Evolutionary conservation across 2,113 vertebrate genomes (phyloP).

Genomic region (Raja brachyura): DNA sequence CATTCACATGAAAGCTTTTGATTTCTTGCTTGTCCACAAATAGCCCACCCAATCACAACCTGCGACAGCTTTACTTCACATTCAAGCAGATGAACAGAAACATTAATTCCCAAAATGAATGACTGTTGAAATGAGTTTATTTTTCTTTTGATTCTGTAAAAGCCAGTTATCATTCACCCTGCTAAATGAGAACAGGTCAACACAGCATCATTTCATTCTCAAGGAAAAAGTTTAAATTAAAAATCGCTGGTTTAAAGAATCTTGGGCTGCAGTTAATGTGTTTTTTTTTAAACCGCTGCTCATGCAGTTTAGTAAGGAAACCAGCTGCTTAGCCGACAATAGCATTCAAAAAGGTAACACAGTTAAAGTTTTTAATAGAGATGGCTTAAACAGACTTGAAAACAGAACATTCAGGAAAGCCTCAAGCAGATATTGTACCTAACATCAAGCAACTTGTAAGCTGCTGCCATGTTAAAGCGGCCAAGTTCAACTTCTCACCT

Average conservation of each 20-base stretch:
- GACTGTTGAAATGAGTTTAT: conserved; percentile 66
- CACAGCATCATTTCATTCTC: conserved; percentile 29
- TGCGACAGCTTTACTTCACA: conserved; percentile 27
- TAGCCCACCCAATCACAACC: conserved; percentile 1
- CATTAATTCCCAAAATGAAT: conserved; percentile 66
- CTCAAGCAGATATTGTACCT: neutral
- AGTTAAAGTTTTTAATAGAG: conserved; percentile 1
- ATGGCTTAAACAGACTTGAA: conserved; percentile 24
- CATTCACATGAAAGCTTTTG: conserved; percentile 62
- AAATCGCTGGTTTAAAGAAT: neutral
- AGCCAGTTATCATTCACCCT: conserved; percentile 27
- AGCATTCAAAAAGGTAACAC: conserved; percentile 29
- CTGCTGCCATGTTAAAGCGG: conserved; percentile 12
- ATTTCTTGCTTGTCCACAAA: conserved; percentile 26
- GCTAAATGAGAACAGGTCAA: conserved; percentile 29
- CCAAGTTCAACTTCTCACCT: neutral
- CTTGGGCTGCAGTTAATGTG: conserved; percentile 40
- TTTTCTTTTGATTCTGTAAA: conserved; percentile 60
- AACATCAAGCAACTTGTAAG: conserved; percentile 14
- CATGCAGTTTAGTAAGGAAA: conserved; percentile 48
- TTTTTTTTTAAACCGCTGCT: conserved; percentile 50
- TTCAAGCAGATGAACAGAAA: conserved; percentile 25
- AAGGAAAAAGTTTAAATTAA: neutral
- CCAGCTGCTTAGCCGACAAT: neutral
- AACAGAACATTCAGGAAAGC: conserved; percentile 2